These are phyloP conservation scores for Darevskia nairensis DNA, from an alignment of 2,797 vertebrate species.

Conservation along the genomic window DNA sequence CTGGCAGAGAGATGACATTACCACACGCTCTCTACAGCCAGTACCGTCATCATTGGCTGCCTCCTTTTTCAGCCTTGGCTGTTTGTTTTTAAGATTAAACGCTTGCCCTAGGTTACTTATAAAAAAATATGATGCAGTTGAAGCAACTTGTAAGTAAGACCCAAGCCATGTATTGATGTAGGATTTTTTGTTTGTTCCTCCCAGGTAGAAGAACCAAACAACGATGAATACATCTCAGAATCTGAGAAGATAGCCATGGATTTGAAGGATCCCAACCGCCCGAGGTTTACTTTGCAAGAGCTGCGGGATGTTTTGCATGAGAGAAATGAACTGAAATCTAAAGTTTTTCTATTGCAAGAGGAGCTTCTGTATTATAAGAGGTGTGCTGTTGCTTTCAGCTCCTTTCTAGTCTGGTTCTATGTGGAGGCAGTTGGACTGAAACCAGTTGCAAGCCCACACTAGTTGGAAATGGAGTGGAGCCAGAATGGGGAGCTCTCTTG, in stretches of 20 bases:
- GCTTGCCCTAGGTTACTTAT: background rate
- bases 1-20: slow-evolving; percentile 41
- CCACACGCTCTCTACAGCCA: slow-evolving; percentile 15
- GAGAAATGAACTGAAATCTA: slow-evolving; percentile 96
- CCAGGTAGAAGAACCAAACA: slow-evolving; percentile 78
- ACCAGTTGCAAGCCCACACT: no score
- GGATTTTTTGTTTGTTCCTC: slow-evolving; percentile 29
- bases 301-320: slow-evolving; percentile 96
- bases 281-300: slow-evolving; percentile 97
- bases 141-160: background rate
- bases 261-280: slow-evolving; percentile 91
- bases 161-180: background rate
- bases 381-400: slow-evolving; percentile 66
- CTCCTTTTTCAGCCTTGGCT: slow-evolving; percentile 30
- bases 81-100: background rate
- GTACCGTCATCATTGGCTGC: background rate
- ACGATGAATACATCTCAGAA: slow-evolving; percentile 82
- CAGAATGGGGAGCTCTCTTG: background rate
- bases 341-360: slow-evolving; percentile 96
- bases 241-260: slow-evolving; percentile 80
- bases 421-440: no score
- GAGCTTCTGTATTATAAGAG: slow-evolving; percentile 97
- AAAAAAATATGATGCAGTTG: background rate
- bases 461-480: background rate
- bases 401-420: background rate